These are phyloP conservation scores for Eristalinus aeneus DNA, from an alignment of 2,888 invertebrate genomes.

Conservation along the genomic window DNA sequence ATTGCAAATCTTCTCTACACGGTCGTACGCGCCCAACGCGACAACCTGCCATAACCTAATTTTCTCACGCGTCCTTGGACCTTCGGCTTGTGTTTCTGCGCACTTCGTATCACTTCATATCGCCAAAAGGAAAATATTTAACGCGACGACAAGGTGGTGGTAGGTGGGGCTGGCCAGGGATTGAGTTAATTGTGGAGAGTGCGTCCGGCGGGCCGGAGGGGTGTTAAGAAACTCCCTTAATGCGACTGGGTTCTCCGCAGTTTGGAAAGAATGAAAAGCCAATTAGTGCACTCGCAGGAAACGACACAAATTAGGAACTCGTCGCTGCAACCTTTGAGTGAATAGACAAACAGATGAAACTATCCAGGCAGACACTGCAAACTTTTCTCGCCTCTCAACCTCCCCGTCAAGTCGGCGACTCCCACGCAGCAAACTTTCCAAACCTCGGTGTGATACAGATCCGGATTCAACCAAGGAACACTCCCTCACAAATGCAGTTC, in stretches of 20 bases:
- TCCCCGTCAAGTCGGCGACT: neutral
- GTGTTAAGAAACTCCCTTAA: neutral
- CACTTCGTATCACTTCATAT: constrained; percentile 19
- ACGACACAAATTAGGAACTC: constrained; percentile 48
- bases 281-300: constrained; percentile 46
- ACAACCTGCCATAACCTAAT: constrained; percentile 38
- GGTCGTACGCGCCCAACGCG: constrained; percentile 2
- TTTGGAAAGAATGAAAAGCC: constrained; percentile 43
- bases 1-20: constrained; percentile 30
- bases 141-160: neutral
- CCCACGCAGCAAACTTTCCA: neutral
- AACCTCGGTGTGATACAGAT: neutral
- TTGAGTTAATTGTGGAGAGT: neutral
- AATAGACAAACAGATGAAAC: neutral
- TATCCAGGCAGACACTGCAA: neutral
- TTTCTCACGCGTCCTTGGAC: constrained; percentile 26
- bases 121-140: constrained; percentile 26
- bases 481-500: neutral
- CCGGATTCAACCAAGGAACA: neutral
- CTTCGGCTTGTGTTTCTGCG: neutral
- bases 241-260: neutral
- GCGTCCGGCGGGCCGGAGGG: neutral
- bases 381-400: neutral
- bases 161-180: neutral
- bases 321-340: neutral